Evolutionary conservation across 2,888 invertebrate species (phyloP).

Genomic region (Pseudanteris insignis): DNA sequence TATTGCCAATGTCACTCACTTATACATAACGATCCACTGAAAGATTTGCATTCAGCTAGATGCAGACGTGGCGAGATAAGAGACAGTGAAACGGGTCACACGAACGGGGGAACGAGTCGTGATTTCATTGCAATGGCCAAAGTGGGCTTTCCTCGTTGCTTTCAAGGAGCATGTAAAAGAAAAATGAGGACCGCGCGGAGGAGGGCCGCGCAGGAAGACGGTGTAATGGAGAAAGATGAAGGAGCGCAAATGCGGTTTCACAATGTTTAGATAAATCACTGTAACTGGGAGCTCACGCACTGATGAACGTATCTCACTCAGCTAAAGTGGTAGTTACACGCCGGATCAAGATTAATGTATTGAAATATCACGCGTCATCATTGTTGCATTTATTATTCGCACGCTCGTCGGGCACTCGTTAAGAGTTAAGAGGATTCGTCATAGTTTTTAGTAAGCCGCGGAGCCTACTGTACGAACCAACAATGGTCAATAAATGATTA

Average conservation of each 20-base stretch:
- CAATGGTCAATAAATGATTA: too few relatives aligned
- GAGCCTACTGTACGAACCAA: too few relatives aligned
- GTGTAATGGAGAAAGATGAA: constrained; percentile 47
- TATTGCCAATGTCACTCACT: constrained; percentile 47
- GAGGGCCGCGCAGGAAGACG: constrained; percentile 39
- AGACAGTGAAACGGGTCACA: constrained; percentile 46
- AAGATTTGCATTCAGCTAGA: constrained; percentile 46
- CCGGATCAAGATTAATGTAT: constrained; percentile 45
- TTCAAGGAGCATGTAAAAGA: constrained; percentile 46
- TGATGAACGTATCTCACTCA: constrained; percentile 44
- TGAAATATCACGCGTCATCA: constrained; percentile 45
- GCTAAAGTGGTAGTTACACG: constrained; percentile 41
- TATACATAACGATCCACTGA: constrained; percentile 46
- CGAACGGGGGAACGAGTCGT: constrained; percentile 41
- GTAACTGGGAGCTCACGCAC: constrained; percentile 44
- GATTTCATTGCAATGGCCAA: constrained; percentile 45
- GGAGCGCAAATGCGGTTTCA: constrained; percentile 45
- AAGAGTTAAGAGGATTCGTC: constrained; percentile 24
- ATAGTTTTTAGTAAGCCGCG: too few relatives aligned
- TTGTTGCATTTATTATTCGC: constrained; percentile 43
- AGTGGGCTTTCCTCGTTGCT: constrained; percentile 44
- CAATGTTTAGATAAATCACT: constrained; percentile 46
- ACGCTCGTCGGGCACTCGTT: constrained; percentile 19
- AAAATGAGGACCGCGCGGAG: constrained; percentile 41
- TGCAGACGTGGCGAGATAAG: constrained; percentile 45